Base-by-base conservation (phyloP, 2,797 vertebrate genomes). In the Chloroceryle inda region DNA sequence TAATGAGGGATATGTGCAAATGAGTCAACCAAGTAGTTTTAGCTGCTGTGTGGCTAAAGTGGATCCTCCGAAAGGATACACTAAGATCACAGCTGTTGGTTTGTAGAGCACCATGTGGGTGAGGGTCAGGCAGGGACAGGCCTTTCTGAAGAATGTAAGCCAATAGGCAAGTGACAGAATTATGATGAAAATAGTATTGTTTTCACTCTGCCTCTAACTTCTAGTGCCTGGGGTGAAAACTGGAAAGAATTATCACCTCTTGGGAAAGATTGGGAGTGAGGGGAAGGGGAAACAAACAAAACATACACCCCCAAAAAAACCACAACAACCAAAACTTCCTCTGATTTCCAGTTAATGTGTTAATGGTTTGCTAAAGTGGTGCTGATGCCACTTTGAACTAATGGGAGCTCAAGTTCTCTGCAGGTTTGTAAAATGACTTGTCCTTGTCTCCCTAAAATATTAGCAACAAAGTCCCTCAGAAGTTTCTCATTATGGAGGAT, bases 1-100 rank as follows among this genome's bases (percentile, higher is more conserved):
- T 49, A 73, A 76, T 10, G 69, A 68, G 33, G 9, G 38, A 14
- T 42, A 45, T 47, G 35, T 53, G 26, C 5, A 37, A 38, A 58
- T 45, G 47, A 78, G 22, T 20, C 0, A 0, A 24, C 13, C 31
- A 61, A 8, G 18, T 9, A 0, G 0, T 26, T 64, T 59, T 22
- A 47, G n/a, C 33, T 45, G 8, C 31, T n/a, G 24, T 27, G 11
- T 80, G 44, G 66, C 38, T 53, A 38, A 75, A 78, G 44, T 27
- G 21, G 26, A 38, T 33, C n/a, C 33, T 72, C 22, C 66, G 22
- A 24, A n/a, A 42, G 71, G 66, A 10, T 21, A 18, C 10, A 24
- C 2, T 1, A 45, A 10, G 27, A 1, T 7, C 55, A n/a, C 2
- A 19, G 21, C 23, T 61, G 33, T 15, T 1, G 17, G 12, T 73